Evolutionary conservation across 2,113 vertebrate species (phyloP).

Genomic region (Misgurnus mizolepis): DNA sequence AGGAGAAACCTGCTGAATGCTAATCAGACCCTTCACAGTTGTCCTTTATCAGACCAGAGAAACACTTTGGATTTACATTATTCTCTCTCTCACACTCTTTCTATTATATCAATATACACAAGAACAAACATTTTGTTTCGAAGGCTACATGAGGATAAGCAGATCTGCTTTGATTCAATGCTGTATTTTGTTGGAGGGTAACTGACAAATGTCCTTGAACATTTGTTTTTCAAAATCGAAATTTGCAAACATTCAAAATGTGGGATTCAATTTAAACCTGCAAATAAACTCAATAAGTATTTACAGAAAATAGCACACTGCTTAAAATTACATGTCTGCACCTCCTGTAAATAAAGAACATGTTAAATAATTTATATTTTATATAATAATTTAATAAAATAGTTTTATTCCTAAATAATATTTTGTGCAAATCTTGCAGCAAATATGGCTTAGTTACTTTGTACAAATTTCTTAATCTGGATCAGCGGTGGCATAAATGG

Average conservation of each 20-base stretch:
- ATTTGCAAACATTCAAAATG: neutral
- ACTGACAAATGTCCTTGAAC: neutral
- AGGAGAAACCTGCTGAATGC: slow-evolving; percentile 72
- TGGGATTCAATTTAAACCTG: too few relatives aligned
- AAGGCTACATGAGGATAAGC: slow-evolving; percentile 35
- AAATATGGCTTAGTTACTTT: slow-evolving; percentile 57
- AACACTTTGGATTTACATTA: slow-evolving; percentile 28
- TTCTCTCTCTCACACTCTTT: neutral
- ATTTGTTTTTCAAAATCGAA: neutral
- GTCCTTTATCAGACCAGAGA: slow-evolving; percentile 72
- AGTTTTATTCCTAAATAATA: slow-evolving; percentile 27
- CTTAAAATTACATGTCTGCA: neutral
- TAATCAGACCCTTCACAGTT: slow-evolving; percentile 72
- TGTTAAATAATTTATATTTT: neutral
- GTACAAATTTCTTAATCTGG: slow-evolving; percentile 45
- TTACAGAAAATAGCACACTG: neutral
- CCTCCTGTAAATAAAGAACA: neutral
- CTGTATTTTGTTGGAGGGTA: neutral
- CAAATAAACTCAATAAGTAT: too few relatives aligned
- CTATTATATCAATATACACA: neutral
- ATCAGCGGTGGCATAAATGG: slow-evolving; percentile 48
- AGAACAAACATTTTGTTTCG: slow-evolving; percentile 17
- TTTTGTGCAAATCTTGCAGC: slow-evolving; percentile 40
- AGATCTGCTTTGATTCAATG: neutral
- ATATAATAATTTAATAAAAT: too few relatives aligned